Evolutionary conservation across 1,140 invertebrate species (phyloP).

Genomic region (Drosophila equinoxialis): DNA sequence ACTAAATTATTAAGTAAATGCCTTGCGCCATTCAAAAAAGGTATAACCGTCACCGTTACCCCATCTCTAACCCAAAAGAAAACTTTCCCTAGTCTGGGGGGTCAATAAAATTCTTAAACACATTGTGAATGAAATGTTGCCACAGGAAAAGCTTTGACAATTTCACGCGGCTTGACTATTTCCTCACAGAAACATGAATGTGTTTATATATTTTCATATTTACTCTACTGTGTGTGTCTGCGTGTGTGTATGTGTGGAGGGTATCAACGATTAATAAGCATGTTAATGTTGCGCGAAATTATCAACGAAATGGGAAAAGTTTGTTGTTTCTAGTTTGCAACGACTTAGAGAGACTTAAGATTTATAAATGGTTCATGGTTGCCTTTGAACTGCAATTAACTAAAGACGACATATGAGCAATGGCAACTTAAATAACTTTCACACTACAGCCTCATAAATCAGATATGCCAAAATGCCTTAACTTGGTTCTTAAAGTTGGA

Average conservation of each 20-base stretch:
- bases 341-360: conserved; percentile 37
- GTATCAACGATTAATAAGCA: conserved; percentile 69
- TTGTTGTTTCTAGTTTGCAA: conserved; percentile 31
- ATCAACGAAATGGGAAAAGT: conserved; percentile 71
- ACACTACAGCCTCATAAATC: conserved; percentile 58
- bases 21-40: conserved; percentile 55
- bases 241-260: neutral
- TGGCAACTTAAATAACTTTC: conserved; percentile 56
- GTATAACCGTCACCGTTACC: conserved; percentile 8
- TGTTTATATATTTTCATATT: conserved; percentile 32
- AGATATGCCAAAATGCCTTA: conserved; percentile 34
- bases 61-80: neutral
- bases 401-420: conserved; percentile 46
- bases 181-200: conserved; percentile 15
- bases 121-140: conserved; percentile 47
- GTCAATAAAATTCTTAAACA: conserved; percentile 65
- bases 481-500: conserved; percentile 30
- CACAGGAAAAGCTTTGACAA: conserved; percentile 52
- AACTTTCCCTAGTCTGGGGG: conserved; percentile 21
- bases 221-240: conserved; percentile 23
- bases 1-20: conserved; percentile 74
- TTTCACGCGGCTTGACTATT: conserved; percentile 46
- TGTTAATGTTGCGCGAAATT: conserved; percentile 77
- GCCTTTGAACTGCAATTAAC: conserved; percentile 48
- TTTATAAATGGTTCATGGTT: conserved; percentile 65